Base-by-base conservation (phyloP, 2,888 invertebrate species). In the Boloria euphrosyne region DNA sequence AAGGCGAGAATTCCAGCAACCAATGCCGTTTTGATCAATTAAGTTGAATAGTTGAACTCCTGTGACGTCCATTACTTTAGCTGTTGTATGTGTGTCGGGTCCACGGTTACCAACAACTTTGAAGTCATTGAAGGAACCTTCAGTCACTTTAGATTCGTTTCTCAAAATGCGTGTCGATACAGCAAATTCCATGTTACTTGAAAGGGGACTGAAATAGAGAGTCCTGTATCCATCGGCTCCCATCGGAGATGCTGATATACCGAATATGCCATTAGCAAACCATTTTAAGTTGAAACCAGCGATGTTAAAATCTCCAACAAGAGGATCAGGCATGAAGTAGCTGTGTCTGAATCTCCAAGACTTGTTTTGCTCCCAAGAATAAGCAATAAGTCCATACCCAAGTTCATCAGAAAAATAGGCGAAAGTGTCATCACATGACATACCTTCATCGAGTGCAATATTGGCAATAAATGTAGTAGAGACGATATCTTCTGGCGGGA, bases 251-350 rank as follows among this genome's bases (percentile, higher is more conserved):
- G 96, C 82, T 0, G 95, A 93, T 84, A 96, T 94, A 1, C 97
- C 97, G 74, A 97, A 97, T 69, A 96, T 95, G 13, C 96, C 96
- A 85, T 96, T 97, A 73, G 95, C 94, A 27, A 94, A 94, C 97
- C 97, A 97, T 82, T 97, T 96, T 93, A 96, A 97, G 82, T 96
- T 96, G 13, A 97, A 85, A 0, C 96, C 96, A 5, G 94, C 96
- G 69, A 96, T 94, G 78, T 95, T 96, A 82, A 95, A 96, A 78
- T 96, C 96, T 6, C 96, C 96, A 16, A 94, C 93, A 4, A 97
- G 85, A 0, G 97, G 97, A 82, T 97, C 97, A 0, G 97, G 96
- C 90, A 95, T 93, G 87, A 97, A 97, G 82, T 93, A 97, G 72
- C 95, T 95, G 79, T 97, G 97, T 13, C 91, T 93, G 78, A 96